Evolutionary conservation across 2,888 invertebrate species (phyloP).

Genomic region (Uloborus plumipes): DNA sequence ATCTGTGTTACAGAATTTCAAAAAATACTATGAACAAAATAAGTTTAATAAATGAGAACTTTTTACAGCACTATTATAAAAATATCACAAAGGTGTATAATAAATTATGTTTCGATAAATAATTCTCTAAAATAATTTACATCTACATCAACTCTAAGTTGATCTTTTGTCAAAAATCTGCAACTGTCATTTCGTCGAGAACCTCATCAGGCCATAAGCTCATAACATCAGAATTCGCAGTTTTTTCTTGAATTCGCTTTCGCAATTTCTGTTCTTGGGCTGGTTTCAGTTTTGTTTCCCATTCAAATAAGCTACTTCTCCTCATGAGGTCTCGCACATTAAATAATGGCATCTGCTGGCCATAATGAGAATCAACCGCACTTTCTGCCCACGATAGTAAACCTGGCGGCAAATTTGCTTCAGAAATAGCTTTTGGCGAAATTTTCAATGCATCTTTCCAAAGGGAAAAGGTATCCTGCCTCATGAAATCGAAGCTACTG

Average conservation of each 20-base stretch:
- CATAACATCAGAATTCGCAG: conserved; percentile 34
- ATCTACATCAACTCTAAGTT: too few species aligned
- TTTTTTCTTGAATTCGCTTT: conserved; percentile 44
- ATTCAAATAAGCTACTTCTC: conserved; percentile 54
- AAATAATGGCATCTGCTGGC: conserved; percentile 20
- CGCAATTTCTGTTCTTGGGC: conserved; percentile 41
- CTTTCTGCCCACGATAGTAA: conserved; percentile 55
- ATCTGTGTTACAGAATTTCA: too few species aligned
- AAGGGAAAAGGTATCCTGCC: conserved; percentile 35
- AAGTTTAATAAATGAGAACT: too few species aligned
- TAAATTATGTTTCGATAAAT: too few species aligned
- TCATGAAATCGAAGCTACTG: conserved; percentile 61
- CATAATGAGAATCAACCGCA: conserved; percentile 54
- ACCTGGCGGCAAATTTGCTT: conserved; percentile 38
- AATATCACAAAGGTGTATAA: too few species aligned
- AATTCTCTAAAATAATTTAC: too few species aligned
- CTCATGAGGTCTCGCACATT: conserved; percentile 49
- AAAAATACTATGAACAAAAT: too few species aligned
- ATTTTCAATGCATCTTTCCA: conserved; percentile 49
- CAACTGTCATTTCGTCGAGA: too few species aligned
- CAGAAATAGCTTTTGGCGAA: conserved; percentile 28
- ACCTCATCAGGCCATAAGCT: conserved; percentile 34
- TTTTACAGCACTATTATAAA: too few species aligned
- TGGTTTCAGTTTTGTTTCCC: conserved; percentile 53
- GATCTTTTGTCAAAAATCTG: too few species aligned